Evolutionary conservation across 1,140 invertebrate species (phyloP).

Genomic region (Danaus melanippus): DNA sequence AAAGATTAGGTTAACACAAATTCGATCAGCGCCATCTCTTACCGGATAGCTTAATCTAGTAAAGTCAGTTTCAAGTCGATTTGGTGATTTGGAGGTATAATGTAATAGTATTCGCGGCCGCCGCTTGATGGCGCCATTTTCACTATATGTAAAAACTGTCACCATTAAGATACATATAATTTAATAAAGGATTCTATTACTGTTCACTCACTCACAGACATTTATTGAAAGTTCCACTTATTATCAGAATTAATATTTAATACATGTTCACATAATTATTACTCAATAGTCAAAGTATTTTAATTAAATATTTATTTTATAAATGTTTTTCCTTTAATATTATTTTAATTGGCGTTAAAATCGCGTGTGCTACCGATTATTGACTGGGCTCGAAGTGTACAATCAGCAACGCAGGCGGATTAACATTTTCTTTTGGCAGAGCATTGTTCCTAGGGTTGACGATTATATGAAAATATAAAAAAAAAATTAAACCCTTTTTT

Average conservation of each 20-base stretch:
- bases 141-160: conserved; percentile 60
- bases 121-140: conserved; percentile 70
- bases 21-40: conserved; percentile 53
- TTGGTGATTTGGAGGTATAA: conserved; percentile 41
- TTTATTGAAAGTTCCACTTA: no score
- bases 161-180: conserved; percentile 66
- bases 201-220: conserved; percentile 7
- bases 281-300: no score
- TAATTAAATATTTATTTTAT: no score
- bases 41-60: conserved; percentile 55
- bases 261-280: no score
- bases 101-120: conserved; percentile 57
- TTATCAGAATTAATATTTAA: no score
- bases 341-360: conserved; percentile 15
- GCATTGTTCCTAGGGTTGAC: conserved; percentile 30
- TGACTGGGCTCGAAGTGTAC: conserved; percentile 62
- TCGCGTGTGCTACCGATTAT: conserved; percentile 43
- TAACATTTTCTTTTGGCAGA: conserved; percentile 66
- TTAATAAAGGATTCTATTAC: conserved; percentile 20
- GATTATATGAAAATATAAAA: not conserved
- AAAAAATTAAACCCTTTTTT: no score
- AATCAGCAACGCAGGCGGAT: conserved; percentile 54
- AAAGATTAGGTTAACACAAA: conserved; percentile 5
- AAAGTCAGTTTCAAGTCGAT: conserved; percentile 21
- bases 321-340: no score